Conservation (phyloP, 1,140 invertebrate species). For the Scylla paramamosain region DNA sequence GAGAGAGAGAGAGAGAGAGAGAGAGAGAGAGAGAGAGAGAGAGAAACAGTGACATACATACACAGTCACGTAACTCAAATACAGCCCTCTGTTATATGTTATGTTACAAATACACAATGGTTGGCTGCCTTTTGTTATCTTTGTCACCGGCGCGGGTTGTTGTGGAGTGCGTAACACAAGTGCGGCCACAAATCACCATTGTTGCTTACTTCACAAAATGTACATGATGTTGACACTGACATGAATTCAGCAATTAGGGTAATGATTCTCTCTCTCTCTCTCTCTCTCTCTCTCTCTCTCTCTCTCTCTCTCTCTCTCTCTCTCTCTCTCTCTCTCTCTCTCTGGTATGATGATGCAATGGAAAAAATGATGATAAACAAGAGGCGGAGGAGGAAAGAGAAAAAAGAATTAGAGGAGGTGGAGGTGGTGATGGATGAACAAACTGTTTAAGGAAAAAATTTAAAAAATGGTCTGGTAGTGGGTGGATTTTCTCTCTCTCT, state of each 20-base stretch:
- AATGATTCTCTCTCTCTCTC: slow-evolving; percentile 26
- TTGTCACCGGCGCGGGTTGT: neutral
- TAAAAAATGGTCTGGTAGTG: neutral
- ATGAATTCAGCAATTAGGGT: no score
- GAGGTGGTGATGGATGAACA: neutral
- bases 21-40: neutral
- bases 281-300: slow-evolving; percentile 56
- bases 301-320: slow-evolving; percentile 58
- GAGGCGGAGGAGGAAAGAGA: neutral
- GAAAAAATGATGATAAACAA: no score
- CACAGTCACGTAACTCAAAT: neutral
- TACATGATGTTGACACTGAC: neutral
- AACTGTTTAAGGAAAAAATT: neutral
- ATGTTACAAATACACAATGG: neutral
- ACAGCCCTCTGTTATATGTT: neutral
- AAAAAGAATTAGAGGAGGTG: neutral
- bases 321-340: slow-evolving; percentile 28
- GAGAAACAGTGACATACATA: neutral
- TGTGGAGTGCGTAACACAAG: no score
- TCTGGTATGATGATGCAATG: neutral
- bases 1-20: neutral
- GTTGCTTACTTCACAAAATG: neutral
- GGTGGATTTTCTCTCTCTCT: neutral
- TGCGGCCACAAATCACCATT: neutral
- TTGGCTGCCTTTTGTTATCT: neutral